Conservation (phyloP, 2,113 vertebrate genomes). For the Scolopax mira region DNA sequence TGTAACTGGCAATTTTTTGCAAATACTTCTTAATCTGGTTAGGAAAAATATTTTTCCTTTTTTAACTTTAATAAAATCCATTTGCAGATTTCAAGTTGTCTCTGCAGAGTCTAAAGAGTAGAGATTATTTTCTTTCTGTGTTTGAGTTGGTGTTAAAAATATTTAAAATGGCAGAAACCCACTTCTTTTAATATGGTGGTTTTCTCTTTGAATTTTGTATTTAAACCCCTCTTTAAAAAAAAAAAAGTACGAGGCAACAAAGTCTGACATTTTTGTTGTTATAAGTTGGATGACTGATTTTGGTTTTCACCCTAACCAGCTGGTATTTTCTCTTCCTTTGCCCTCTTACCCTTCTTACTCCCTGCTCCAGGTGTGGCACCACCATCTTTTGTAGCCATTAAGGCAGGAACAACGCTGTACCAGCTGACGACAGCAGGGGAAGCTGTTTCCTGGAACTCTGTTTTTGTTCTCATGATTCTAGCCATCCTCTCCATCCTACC, state of each 20-base stretch:
- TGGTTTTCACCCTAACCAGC: not conserved
- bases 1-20: not conserved
- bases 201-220: not conserved
- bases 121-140: not conserved
- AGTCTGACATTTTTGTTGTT: not conserved
- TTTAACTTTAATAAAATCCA: not conserved
- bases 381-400: conserved; percentile 97
- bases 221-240: not conserved
- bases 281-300: not conserved
- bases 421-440: conserved; percentile 97
- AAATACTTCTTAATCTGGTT: not conserved
- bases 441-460: conserved; percentile 97
- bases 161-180: not conserved
- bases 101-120: not conserved
- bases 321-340: not conserved
- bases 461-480: conserved; percentile 89
- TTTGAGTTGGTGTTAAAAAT: not conserved
- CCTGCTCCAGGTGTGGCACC: conserved; percentile 85
- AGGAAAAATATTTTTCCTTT: not conserved
- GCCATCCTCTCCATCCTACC: conserved; percentile 93
- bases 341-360: not conserved
- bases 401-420: conserved; percentile 96
- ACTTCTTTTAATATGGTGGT: not conserved
- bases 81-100: not conserved
- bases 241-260: not conserved